Evolutionary conservation across 2,797 vertebrate genomes (phyloP), one percentile per base, ranked within the genome.

Genomic region (Alosa sapidissima): DNA sequence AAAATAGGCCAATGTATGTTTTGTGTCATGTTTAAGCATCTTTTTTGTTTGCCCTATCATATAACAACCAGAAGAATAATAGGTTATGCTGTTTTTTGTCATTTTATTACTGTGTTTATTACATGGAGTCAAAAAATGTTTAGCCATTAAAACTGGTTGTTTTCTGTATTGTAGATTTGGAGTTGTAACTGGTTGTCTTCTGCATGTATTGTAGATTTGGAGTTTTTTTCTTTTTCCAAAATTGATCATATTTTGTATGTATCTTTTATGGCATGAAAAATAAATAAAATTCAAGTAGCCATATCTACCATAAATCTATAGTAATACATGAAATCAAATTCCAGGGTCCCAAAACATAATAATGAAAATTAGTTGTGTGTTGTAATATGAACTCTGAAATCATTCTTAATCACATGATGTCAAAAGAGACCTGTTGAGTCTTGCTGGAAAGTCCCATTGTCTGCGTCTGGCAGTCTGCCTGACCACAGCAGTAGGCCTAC

Each of bases 371-470:
- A 62, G 21, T 19, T 19, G 10, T 0, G 58, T 4, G 21, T n/a
- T 24, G 60, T 65, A 5, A 28, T 24, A 28, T 28, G 60, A 65
- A 2, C 8, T 65, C 2, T 62, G 21, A n/a, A n/a, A 65, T 65
- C 0, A 65, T 33, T 28, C 21, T 62, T n/a, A 62, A 5, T 21
- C 19, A 58, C 21, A 58, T 21, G 21, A 28, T 24, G 60, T 9
- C 60, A 28, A 65, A 24, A 65, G n/a, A 65, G 60, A 33, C 83
- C 65, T 33, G 62, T 68, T 68, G 24, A 68, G 49, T 60, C 83
- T 52, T 68, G 83, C 51, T 49, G 21, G 24, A 54, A 84, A 84
- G 83, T 49, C 60, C 60, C 65, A 65, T 83, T 62, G 54, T 83
- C 7, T 58, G 16, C 13, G 21, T 8, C 36, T 81, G 82, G 52